phyloP scores from a whole-genome alignment of 1,140 invertebrate genomes.

The Patella vulgata region DNA sequence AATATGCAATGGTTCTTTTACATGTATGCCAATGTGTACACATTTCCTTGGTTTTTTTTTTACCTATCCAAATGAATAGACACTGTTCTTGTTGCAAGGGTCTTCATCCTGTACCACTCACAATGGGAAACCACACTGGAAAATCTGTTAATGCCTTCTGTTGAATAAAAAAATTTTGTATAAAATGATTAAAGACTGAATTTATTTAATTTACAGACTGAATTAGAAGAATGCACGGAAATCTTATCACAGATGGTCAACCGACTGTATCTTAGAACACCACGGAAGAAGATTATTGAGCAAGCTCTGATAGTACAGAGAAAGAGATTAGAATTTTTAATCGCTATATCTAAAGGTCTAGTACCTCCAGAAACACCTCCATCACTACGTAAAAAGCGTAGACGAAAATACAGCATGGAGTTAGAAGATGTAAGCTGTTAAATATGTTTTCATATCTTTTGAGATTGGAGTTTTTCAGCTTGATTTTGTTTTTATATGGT shows the following conservation, averaged over 20 bases:
- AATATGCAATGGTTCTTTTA: too few relatives aligned
- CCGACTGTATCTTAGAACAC: constrained; percentile 74
- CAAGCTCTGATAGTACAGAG: constrained; percentile 72
- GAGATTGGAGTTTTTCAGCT: neutral
- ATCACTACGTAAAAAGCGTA: constrained; percentile 65
- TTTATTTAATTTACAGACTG: constrained; percentile 69
- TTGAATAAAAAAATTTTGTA: too few relatives aligned
- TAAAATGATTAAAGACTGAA: too few relatives aligned
- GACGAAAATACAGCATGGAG: constrained; percentile 55
- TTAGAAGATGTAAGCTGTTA: constrained; percentile 55
- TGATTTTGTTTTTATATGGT: constrained; percentile 5
- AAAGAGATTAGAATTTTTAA: constrained; percentile 75
- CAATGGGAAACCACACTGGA: too few relatives aligned
- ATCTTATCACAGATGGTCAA: constrained; percentile 76
- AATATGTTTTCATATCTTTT: neutral
- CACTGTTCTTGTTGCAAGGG: too few relatives aligned
- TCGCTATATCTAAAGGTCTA: constrained; percentile 75
- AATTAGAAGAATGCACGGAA: constrained; percentile 76
- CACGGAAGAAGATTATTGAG: constrained; percentile 73
- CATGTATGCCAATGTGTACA: too few relatives aligned
- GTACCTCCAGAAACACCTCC: constrained; percentile 76
- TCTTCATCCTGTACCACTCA: too few relatives aligned
- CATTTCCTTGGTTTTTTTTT: too few relatives aligned
- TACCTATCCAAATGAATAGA: too few relatives aligned
- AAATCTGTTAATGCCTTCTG: too few relatives aligned